These are phyloP conservation scores for Tenthredo mesomela DNA, from an alignment of 2,888 invertebrate genomes.

Conservation along the genomic window DNA sequence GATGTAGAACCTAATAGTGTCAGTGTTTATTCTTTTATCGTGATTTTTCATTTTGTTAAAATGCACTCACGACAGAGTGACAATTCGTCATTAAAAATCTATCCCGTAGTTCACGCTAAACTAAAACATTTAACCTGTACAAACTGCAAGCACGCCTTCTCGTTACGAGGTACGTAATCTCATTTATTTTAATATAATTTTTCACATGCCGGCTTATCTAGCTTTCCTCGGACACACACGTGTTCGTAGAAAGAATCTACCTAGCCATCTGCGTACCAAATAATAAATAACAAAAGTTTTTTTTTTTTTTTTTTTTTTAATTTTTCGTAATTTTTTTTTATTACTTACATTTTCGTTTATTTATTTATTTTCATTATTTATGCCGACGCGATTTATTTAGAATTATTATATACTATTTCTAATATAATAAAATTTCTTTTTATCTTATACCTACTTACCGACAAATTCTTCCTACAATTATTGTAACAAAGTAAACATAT, in stretches of 20 bases:
- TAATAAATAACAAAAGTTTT: too few relatives aligned
- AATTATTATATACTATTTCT: background rate
- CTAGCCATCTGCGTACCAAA: too few relatives aligned
- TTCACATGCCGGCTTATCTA: background rate
- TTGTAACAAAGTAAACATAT: background rate
- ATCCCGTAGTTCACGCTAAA: slow-evolving; percentile 56
- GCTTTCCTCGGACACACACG: background rate
- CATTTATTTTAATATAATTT: background rate
- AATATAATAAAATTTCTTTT: background rate
- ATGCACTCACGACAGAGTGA: background rate
- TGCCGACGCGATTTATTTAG: background rate
- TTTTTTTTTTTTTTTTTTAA: too few relatives aligned
- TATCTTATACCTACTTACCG: background rate
- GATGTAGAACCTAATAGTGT: slow-evolving; percentile 35
- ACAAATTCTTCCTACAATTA: background rate
- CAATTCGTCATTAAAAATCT: background rate
- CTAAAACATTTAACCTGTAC: slow-evolving; percentile 64
- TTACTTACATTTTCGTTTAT: too few relatives aligned
- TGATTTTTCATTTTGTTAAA: background rate
- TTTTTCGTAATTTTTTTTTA: too few relatives aligned
- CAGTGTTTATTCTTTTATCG: slow-evolving; percentile 5
- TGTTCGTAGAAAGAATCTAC: background rate
- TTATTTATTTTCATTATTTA: background rate
- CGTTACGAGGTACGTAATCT: slow-evolving; percentile 62
- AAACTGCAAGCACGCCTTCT: slow-evolving; percentile 65